phyloP scores from a whole-genome alignment of 2,113 vertebrate species.

The Phaetusa simplex region DNA sequence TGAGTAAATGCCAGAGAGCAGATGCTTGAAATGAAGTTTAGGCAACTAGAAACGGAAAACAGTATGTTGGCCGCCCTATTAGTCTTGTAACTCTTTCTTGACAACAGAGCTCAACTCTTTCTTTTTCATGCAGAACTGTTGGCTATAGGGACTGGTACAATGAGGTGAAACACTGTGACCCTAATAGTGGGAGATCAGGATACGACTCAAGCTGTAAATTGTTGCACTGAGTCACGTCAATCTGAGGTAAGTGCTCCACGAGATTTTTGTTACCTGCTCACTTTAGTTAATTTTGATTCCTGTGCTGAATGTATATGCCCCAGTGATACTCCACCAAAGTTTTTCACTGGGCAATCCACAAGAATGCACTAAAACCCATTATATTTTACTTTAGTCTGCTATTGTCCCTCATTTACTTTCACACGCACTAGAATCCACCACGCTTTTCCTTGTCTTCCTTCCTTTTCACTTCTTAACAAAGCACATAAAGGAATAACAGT shows the following conservation, averaged over 20 bases:
- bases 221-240: background rate
- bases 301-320: background rate
- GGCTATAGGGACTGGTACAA: background rate
- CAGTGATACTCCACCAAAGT: background rate
- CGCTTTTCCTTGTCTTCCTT: background rate
- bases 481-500: background rate
- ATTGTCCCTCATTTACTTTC: background rate
- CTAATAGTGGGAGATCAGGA: background rate
- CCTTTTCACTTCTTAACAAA: background rate
- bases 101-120: background rate
- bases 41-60: background rate
- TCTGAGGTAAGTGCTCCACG: background rate
- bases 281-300: background rate
- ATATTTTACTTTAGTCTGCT: background rate
- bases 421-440: background rate
- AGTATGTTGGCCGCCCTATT: background rate
- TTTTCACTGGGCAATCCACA: background rate
- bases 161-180: background rate
- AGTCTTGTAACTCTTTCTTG: constrained; percentile 8
- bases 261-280: background rate
- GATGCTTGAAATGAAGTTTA: constrained; percentile 44
- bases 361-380: background rate
- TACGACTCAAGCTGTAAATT: background rate
- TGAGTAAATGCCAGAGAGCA: constrained; percentile 15
- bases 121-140: background rate